These are phyloP conservation scores for Eumeta japonica DNA, from an alignment of 1,140 invertebrate genomes.

Conservation along the genomic window DNA sequence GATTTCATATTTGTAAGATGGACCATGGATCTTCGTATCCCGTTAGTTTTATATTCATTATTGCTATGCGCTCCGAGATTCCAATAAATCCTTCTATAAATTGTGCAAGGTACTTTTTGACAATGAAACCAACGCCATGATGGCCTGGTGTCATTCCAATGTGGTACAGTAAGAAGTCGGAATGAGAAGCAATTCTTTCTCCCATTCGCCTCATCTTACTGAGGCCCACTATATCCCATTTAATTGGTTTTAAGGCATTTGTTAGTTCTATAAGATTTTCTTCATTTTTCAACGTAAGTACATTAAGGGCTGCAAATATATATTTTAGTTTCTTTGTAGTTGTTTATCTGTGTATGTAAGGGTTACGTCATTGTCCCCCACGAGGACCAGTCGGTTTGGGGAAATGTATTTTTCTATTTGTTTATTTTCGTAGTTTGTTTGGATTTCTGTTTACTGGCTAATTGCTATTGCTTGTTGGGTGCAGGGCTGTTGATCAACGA, in stretches of 20 bases:
- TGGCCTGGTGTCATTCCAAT: slow-evolving; percentile 15
- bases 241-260: slow-evolving; percentile 11
- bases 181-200: slow-evolving; percentile 18
- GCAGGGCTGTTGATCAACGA: slow-evolving; percentile 9
- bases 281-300: too few relatives aligned
- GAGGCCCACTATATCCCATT: slow-evolving; percentile 19
- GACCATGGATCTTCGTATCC: slow-evolving; percentile 12
- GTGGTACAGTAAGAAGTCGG: slow-evolving; percentile 13
- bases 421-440: slow-evolving; percentile 6
- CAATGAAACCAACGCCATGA: too few relatives aligned
- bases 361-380: too few relatives aligned
- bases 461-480: slow-evolving; percentile 11
- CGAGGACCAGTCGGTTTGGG: too few relatives aligned
- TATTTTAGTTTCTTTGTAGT: too few relatives aligned
- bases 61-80: too few relatives aligned
- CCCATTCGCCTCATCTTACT: too few relatives aligned
- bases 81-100: too few relatives aligned
- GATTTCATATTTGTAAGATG: slow-evolving; percentile 21
- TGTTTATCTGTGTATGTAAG: too few relatives aligned
- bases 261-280: too few relatives aligned
- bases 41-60: slow-evolving; percentile 11
- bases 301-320: too few relatives aligned
- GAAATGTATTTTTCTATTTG: too few relatives aligned
- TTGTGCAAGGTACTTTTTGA: slow-evolving; percentile 16
- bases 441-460: slow-evolving; percentile 9